Evolutionary conservation across 1,140 invertebrate genomes (phyloP).

Genomic region (Frieseomelitta varia): DNA sequence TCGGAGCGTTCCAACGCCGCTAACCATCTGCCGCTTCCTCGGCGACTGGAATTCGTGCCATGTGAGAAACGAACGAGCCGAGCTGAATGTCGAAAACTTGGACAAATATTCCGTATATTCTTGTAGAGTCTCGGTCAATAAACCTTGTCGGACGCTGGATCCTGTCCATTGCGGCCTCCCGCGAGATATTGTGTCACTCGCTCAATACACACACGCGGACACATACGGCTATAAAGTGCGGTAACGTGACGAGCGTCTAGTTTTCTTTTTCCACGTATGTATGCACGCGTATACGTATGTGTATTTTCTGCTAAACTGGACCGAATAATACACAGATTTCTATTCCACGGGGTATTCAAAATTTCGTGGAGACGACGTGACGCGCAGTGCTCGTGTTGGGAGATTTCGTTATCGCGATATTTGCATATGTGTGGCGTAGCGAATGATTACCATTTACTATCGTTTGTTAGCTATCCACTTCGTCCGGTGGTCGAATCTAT

Average conservation of each 20-base stretch:
- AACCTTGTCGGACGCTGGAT: not conserved
- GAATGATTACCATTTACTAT: not conserved
- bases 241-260: not conserved
- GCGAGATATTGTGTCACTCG: constrained; percentile 13
- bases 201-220: not conserved
- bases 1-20: not conserved
- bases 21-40: not conserved
- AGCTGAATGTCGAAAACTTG: constrained; percentile 19
- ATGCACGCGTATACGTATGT: not conserved
- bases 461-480: not conserved
- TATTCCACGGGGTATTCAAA: constrained; percentile 55
- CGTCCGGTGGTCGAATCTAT: too few relatives aligned
- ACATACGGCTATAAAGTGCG: not conserved
- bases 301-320: constrained; percentile 46
- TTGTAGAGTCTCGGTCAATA: constrained; percentile 44
- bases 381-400: not conserved
- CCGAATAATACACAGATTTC: constrained; percentile 52
- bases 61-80: constrained; percentile 14
- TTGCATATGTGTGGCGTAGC: not conserved
- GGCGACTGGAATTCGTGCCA: not conserved
- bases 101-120: constrained; percentile 18
- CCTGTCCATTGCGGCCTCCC: constrained; percentile 41
- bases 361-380: constrained; percentile 43
- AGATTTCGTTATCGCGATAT: not conserved
- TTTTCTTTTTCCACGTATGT: not conserved